Base-by-base conservation (phyloP, 2,888 invertebrate species). In the Scaptomyza cyrtandrae region DNA sequence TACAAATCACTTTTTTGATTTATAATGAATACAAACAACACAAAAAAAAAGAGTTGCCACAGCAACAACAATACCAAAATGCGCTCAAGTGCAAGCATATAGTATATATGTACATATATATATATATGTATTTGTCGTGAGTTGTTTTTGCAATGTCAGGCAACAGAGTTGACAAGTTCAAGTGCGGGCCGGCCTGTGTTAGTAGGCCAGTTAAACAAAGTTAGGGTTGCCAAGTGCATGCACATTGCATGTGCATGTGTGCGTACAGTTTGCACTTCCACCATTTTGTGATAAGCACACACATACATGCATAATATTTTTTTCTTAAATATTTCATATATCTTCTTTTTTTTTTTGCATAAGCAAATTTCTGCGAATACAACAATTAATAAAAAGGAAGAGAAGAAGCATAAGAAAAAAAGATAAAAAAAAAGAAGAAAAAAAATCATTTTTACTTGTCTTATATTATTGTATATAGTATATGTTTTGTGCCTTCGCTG, bases 161-260 rank as follows among this genome's bases (percentile, higher is more conserved):
- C 49, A 6, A 27, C 60, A 72, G 76, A 86, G 85, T 83, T 83
- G 87, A 86, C 83, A 83, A 83, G 83, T 83, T 83, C 83, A 83
- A 84, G 85, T 64, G 82, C 86, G 64, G 56, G 6, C 14, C 3
- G 41, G 48, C 48, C 14, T 9, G 29, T 13, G 53, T 35, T 55
- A 69, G 69, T 69, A 68, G 60, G 68, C 60, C 66, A 60, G 31
- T 29, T 11, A 24, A 33, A 14, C 16, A n/a, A 14, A 1, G 35
- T 45, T 64, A 65, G 65, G 54, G 75, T 72, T 74, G 71, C 52
- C 61, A 60, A 39, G 50, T 44, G 43, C 68, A 46, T 33, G 33
- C 6, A 35, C 19, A 19, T 19, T 19, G 3, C 46, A 35, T 39
- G 39, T 9, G 49, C 9, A 29, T 39, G 19, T 4, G 41, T 44